A percentile compares a stretch with the other conserved stretches of the same genome.
These are phyloP conservation scores for Leucophenga montana DNA, from an alignment of 2,888 invertebrate genomes.

Conservation along the genomic window DNA sequence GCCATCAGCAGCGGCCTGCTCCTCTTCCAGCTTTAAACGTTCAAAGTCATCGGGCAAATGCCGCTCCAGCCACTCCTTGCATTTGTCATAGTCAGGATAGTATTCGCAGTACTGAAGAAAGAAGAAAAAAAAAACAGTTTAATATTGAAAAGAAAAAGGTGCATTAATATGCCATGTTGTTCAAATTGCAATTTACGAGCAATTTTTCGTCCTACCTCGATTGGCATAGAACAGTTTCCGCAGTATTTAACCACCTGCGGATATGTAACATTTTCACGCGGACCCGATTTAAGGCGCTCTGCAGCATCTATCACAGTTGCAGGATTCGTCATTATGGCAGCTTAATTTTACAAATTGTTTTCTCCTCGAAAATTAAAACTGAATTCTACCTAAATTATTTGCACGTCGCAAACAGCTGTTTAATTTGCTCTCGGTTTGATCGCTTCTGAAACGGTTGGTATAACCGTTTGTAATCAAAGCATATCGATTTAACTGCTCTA, in stretches of 20 bases:
- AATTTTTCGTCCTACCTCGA: slow-evolving; percentile 79
- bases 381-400: slow-evolving; percentile 28
- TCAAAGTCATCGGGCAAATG: slow-evolving; percentile 95
- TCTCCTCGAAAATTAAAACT: slow-evolving; percentile 2
- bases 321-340: slow-evolving; percentile 75
- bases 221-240: slow-evolving; percentile 95
- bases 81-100: slow-evolving; percentile 97
- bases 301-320: slow-evolving; percentile 76
- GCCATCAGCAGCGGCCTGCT: slow-evolving; percentile 79
- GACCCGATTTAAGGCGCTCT: slow-evolving; percentile 77
- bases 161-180: background rate
- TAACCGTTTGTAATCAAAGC: too few species aligned
- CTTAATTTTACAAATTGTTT: background rate
- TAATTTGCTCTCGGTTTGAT: background rate
- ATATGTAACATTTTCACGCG: slow-evolving; percentile 83
- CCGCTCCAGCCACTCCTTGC: slow-evolving; percentile 96
- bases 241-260: slow-evolving; percentile 91
- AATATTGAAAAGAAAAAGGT: background rate
- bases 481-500: too few species aligned
- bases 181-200: background rate
- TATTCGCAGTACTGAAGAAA: slow-evolving; percentile 92
- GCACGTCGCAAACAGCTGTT: slow-evolving; percentile 12
- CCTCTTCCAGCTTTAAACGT: slow-evolving; percentile 80
- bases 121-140: background rate
- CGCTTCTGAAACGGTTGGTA: too few species aligned